Conservation (phyloP, 2,797 vertebrate species). For the Crocodylus rhombifer region DNA sequence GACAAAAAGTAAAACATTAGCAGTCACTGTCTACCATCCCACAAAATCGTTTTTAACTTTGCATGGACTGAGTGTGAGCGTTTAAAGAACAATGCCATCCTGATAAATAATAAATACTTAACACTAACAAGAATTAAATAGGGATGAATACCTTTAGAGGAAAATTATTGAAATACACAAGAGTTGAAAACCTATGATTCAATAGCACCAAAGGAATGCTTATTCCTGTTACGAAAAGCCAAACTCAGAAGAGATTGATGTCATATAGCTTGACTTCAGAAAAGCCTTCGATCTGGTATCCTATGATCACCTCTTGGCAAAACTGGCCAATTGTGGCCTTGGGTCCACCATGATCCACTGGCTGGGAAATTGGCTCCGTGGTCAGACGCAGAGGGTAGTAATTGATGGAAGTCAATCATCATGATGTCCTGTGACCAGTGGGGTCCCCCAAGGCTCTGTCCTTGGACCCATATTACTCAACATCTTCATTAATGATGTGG, state of each 20-base stretch:
- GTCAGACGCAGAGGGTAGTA: too few relatives aligned
- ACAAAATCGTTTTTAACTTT: not conserved
- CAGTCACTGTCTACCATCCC: not conserved
- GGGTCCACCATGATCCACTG: too few relatives aligned
- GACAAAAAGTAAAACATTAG: conserved; percentile 28
- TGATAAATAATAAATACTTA: conserved; percentile 38
- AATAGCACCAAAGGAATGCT: not conserved
- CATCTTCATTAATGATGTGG: too few relatives aligned
- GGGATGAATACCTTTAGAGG: not conserved
- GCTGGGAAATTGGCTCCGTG: too few relatives aligned
- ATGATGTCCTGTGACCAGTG: too few relatives aligned
- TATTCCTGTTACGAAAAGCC: not conserved
- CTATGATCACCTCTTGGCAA: too few relatives aligned
- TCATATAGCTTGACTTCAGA: too few relatives aligned
- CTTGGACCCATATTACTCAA: too few relatives aligned
- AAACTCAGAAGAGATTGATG: not conserved
- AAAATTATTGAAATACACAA: not conserved
- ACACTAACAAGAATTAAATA: conserved; percentile 6
- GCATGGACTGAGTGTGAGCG: not conserved
- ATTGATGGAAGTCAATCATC: too few relatives aligned
- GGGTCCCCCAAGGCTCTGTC: too few relatives aligned
- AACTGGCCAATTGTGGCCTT: too few relatives aligned
- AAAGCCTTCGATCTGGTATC: too few relatives aligned
- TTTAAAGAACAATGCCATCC: conserved; percentile 2
- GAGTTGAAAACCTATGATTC: conserved; percentile 4